These are phyloP conservation scores for Diplolepis rosae DNA, from an alignment of 2,888 invertebrate genomes.

Conservation along the genomic window DNA sequence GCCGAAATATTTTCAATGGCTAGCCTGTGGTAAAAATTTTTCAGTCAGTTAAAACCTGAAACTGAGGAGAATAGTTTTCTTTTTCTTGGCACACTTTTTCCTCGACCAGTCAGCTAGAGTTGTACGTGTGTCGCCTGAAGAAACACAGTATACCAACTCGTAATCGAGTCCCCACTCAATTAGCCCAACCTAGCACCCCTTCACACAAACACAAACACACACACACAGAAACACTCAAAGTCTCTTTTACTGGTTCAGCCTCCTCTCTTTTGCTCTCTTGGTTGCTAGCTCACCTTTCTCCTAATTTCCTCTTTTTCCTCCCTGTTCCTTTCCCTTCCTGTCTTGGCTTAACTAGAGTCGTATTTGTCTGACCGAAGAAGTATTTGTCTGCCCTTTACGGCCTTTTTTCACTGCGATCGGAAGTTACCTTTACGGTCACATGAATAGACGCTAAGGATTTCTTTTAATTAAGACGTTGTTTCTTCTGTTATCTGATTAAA, in stretches of 20 bases:
- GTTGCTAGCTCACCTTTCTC: conserved; percentile 18
- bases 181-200: conserved; percentile 60
- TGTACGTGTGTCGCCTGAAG: conserved; percentile 65
- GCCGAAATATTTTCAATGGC: conserved; percentile 12
- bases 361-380: conserved; percentile 16
- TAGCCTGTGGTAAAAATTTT: conserved; percentile 2
- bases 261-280: conserved; percentile 26
- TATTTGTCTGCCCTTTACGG: conserved; percentile 27
- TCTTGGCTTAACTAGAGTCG: background rate
- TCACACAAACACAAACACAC: background rate
- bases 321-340: background rate
- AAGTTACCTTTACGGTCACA: conserved; percentile 2
- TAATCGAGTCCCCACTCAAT: conserved; percentile 70
- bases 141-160: conserved; percentile 59
- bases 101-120: conserved; percentile 23
- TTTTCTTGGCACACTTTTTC: conserved; percentile 21
- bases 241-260: no score
- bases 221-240: no score
- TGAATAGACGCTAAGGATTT: conserved; percentile 9
- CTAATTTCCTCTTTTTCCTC: conserved; percentile 13
- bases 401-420: conserved; percentile 16
- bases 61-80: background rate
- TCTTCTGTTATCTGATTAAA: background rate
- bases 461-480: conserved; percentile 21
- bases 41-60: background rate